Conservation (phyloP, 2,797 vertebrate species). For the Sebastolobus alascanus region DNA sequence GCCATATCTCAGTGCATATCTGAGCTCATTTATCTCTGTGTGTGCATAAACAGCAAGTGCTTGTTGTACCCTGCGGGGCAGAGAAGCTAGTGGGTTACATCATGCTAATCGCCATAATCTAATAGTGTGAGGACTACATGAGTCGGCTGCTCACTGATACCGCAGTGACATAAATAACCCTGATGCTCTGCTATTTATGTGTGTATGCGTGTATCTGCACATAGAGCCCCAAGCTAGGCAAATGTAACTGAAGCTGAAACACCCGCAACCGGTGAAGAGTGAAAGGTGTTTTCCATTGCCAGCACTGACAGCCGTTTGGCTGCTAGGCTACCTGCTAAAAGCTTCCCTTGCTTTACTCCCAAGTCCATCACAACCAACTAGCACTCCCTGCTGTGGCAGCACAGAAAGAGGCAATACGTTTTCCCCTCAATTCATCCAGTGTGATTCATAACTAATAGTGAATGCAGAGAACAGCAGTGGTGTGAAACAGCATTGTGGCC, state of each 20-base stretch:
- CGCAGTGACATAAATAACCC: slow-evolving; percentile 61
- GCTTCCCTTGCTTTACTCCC: slow-evolving; percentile 17
- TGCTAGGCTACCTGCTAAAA: slow-evolving; percentile 48
- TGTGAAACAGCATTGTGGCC: slow-evolving; percentile 26
- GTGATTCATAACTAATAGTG: slow-evolving; percentile 16
- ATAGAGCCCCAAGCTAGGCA: slow-evolving; percentile 34
- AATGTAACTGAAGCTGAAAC: slow-evolving; percentile 62
- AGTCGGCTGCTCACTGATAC: slow-evolving; percentile 52
- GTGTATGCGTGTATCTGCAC: background rate
- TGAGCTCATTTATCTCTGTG: slow-evolving; percentile 46
- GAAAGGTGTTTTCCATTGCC: slow-evolving; percentile 62
- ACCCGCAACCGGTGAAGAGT: slow-evolving; percentile 48
- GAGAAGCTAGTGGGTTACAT: slow-evolving; percentile 41
- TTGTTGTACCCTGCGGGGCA: slow-evolving; percentile 27
- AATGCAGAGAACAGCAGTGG: slow-evolving; percentile 2
- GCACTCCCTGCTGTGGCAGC: background rate
- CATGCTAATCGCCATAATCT: slow-evolving; percentile 69
- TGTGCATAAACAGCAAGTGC: slow-evolving; percentile 51
- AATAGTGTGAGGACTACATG: slow-evolving; percentile 53
- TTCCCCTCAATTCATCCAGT: slow-evolving; percentile 1
- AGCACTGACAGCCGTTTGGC: slow-evolving; percentile 31
- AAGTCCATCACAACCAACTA: slow-evolving; percentile 33
- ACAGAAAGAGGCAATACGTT: background rate
- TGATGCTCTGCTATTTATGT: slow-evolving; percentile 45
- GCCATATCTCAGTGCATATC: slow-evolving; percentile 28